These are phyloP conservation scores for Anolis sagrei DNA, from an alignment of 2,113 vertebrate genomes.

Conservation along the genomic window DNA sequence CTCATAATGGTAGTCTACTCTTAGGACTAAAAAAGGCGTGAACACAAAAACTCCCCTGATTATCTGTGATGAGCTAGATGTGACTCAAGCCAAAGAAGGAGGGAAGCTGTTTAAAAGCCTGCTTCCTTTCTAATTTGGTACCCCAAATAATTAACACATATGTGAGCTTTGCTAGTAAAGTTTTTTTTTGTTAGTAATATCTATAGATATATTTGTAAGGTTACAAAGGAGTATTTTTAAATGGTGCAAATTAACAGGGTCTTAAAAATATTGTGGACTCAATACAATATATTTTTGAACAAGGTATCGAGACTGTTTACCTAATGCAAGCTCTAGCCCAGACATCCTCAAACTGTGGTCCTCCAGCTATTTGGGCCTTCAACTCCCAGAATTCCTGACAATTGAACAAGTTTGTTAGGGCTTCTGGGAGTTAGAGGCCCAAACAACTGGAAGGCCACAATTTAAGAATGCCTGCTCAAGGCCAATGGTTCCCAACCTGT, in stretches of 20 bases:
- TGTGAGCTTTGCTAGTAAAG: neutral
- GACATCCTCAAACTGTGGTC: too few species aligned
- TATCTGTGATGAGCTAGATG: neutral
- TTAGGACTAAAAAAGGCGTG: neutral
- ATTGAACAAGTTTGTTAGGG: too few species aligned
- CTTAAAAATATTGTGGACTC: conserved; percentile 19
- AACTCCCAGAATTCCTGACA: too few species aligned
- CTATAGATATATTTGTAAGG: neutral
- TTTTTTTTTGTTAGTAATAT: neutral
- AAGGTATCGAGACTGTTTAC: neutral
- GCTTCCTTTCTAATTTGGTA: neutral
- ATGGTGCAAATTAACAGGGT: neutral
- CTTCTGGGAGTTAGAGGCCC: too few species aligned
- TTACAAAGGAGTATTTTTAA: neutral
- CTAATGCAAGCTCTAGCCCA: neutral
- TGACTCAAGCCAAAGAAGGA: neutral
- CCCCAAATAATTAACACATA: neutral
- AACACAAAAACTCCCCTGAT: neutral
- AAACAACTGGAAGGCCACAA: too few species aligned
- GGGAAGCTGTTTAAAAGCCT: neutral
- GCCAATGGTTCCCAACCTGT: too few species aligned
- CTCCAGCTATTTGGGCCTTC: too few species aligned
- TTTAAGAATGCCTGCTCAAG: too few species aligned
- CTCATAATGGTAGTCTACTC: neutral
- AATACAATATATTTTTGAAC: neutral